Conservation (phyloP, 2,888 invertebrate genomes). For the Eilema griseolum region DNA sequence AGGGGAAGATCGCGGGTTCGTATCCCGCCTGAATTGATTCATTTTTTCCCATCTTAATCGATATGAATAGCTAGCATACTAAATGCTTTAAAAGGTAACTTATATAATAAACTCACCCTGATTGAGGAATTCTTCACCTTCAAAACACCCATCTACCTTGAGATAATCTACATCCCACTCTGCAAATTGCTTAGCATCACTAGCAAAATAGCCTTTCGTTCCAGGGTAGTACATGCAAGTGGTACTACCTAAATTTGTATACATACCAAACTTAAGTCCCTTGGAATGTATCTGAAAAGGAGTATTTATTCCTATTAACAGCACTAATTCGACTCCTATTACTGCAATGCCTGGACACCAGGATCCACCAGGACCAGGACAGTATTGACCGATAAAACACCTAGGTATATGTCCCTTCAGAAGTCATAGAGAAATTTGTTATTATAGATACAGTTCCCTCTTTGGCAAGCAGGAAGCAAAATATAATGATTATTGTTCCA, state of each 20-base stretch:
- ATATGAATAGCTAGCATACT: no score
- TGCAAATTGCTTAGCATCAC: slow-evolving; percentile 91
- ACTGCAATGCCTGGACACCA: neutral
- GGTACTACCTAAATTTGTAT: slow-evolving; percentile 91
- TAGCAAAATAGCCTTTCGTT: slow-evolving; percentile 86
- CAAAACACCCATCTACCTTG: slow-evolving; percentile 94
- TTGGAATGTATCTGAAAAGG: slow-evolving; percentile 88
- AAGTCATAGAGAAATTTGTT: no score
- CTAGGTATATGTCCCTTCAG: no score
- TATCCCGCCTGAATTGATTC: no score
- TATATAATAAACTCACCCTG: slow-evolving; percentile 60
- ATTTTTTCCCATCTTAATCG: no score
- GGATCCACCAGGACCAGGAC: no score
- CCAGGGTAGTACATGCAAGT: slow-evolving; percentile 94
- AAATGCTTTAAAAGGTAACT: no score
- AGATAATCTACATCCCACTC: slow-evolving; percentile 93
- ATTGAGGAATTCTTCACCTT: slow-evolving; percentile 77
- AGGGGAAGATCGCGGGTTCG: no score
- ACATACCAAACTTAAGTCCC: slow-evolving; percentile 93
- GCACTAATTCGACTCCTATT: neutral
- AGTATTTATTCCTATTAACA: neutral
- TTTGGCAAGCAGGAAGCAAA: no score
- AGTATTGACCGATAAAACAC: no score
- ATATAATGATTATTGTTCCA: no score
- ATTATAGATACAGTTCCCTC: no score